These are phyloP conservation scores for Daubentonia madagascariensis DNA, from an alignment of 2,113 vertebrate genomes.

Conservation along the genomic window DNA sequence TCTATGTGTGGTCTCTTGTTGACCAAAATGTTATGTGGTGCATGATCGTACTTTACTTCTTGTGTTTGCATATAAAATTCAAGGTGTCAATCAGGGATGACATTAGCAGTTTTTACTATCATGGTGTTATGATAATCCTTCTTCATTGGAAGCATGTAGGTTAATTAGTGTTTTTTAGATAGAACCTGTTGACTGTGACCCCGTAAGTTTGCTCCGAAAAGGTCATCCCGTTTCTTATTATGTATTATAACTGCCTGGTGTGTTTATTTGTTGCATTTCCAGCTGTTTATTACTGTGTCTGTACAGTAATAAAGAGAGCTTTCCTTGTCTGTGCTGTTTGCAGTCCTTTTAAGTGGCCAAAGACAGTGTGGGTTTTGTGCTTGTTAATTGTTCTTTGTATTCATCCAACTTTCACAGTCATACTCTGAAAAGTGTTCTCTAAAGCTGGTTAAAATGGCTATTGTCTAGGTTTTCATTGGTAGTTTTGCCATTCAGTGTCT, in stretches of 20 bases:
- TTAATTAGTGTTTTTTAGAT: background rate
- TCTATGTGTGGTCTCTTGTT: background rate
- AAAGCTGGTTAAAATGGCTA: conserved; percentile 23
- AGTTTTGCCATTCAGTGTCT: conserved; percentile 21
- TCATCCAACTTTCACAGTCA: background rate
- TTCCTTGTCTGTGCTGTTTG: background rate
- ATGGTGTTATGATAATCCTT: background rate
- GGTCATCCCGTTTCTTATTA: background rate
- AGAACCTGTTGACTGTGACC: background rate
- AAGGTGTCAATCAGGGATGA: background rate
- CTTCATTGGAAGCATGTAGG: background rate
- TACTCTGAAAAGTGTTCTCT: conserved; percentile 8
- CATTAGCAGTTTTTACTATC: background rate
- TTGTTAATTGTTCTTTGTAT: conserved; percentile 64
- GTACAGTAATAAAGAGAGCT: background rate
- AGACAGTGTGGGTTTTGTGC: conserved; percentile 35
- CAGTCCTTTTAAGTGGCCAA: background rate
- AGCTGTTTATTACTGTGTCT: background rate
- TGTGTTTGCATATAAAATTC: background rate
- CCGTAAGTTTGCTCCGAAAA: background rate
- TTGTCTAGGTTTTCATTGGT: conserved; percentile 48
- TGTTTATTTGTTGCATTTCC: conserved; percentile 1
- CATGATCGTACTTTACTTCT: background rate
- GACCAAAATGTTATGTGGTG: background rate
- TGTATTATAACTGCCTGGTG: background rate